Conservation (phyloP, 1,140 invertebrate genomes). For the Gryon sp. region DNA sequence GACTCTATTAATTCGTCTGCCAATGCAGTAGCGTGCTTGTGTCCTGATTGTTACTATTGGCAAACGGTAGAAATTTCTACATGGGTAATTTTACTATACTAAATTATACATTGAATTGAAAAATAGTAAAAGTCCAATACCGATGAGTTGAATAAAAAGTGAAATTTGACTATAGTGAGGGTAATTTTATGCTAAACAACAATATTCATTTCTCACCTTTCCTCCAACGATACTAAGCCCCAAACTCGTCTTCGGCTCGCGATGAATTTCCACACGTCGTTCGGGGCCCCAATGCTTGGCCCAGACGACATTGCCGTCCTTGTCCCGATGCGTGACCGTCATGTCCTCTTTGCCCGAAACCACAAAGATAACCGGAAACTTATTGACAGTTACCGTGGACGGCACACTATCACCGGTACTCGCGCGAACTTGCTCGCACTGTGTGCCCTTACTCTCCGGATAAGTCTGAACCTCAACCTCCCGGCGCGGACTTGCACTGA, state of each 20-base stretch:
- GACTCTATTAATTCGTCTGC: no score
- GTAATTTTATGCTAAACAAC: no score
- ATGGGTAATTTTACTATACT: no score
- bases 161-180: no score
- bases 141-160: neutral
- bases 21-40: no score
- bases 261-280: constrained; percentile 85
- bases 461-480: constrained; percentile 72
- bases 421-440: constrained; percentile 68
- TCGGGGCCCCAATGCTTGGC: constrained; percentile 94
- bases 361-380: constrained; percentile 63
- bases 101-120: no score
- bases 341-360: constrained; percentile 72
- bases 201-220: no score
- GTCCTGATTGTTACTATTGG: no score
- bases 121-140: neutral
- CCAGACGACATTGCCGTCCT: constrained; percentile 77
- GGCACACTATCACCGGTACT: constrained; percentile 11
- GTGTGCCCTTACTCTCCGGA: constrained; percentile 70
- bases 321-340: constrained; percentile 78
- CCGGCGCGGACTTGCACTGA: constrained; percentile 5
- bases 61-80: no score
- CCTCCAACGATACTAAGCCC: constrained; percentile 99
- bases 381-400: constrained; percentile 8
- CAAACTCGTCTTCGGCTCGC: constrained; percentile 87